Evolutionary conservation across 2,113 vertebrate species (phyloP).

Genomic region (Cebidichthys violaceus): DNA sequence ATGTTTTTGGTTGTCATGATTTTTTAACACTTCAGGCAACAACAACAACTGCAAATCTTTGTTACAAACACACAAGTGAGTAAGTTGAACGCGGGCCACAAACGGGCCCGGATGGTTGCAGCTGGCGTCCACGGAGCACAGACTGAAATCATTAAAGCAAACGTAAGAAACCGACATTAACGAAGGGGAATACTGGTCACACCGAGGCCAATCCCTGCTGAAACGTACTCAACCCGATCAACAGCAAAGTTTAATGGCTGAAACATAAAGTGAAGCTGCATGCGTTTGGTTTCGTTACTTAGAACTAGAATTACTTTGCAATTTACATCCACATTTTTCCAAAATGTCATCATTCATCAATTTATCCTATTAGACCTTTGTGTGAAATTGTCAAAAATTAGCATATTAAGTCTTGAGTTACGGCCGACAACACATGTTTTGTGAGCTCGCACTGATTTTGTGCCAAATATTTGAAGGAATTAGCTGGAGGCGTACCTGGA

Average conservation of each 20-base stretch:
- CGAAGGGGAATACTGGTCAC: background rate
- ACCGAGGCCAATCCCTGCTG: background rate
- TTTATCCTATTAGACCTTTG: no score
- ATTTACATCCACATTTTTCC: no score
- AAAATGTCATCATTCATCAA: no score
- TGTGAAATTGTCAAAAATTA: no score
- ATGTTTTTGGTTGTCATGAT: background rate
- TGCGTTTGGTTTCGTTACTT: background rate
- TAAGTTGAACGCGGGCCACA: background rate
- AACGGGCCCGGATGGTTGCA: background rate
- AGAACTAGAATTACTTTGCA: background rate
- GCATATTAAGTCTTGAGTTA: no score
- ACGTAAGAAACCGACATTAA: background rate
- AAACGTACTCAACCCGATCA: background rate
- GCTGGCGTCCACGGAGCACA: background rate
- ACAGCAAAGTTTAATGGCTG: background rate
- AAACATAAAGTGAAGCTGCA: background rate
- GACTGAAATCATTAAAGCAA: background rate
- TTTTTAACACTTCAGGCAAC: background rate
- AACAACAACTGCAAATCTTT: background rate
- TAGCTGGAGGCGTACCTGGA: background rate
- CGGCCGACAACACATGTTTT: no score
- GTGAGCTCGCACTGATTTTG: no score
- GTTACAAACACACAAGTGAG: conserved; percentile 2
- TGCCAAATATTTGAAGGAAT: background rate